Conservation (phyloP, 2,113 vertebrate genomes). For the Megaleporinus macrocephalus region DNA sequence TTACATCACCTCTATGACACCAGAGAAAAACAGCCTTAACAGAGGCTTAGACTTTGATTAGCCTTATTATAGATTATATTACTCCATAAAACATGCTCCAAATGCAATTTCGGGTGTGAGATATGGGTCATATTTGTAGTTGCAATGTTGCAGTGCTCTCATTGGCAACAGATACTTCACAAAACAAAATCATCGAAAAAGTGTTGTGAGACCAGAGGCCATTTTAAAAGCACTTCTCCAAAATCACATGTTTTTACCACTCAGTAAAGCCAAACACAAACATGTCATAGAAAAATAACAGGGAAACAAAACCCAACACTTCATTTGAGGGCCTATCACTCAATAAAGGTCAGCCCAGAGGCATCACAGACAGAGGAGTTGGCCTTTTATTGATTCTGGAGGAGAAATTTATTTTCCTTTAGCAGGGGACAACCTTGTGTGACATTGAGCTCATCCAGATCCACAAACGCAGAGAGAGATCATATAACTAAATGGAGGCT, state of each 20-base stretch:
- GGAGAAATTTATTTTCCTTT: conserved; percentile 52
- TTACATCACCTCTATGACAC: too few relatives aligned
- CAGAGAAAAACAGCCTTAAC: too few relatives aligned
- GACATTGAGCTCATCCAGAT: conserved; percentile 47
- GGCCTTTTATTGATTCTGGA: conserved; percentile 55
- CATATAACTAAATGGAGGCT: conserved; percentile 58
- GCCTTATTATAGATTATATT: neutral
- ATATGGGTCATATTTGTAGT: neutral
- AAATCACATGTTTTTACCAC: neutral
- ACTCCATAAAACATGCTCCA: neutral
- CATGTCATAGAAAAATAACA: neutral
- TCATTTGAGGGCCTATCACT: conserved; percentile 26
- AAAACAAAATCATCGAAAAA: neutral
- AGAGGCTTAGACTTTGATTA: too few relatives aligned
- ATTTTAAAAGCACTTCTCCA: neutral
- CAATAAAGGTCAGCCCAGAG: conserved; percentile 46
- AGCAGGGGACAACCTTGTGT: conserved; percentile 41
- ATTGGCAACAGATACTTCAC: neutral
- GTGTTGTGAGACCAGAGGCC: neutral
- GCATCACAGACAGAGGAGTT: conserved; percentile 34
- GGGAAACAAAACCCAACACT: neutral
- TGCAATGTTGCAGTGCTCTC: neutral
- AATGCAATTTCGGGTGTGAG: too few relatives aligned
- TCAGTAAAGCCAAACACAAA: neutral
- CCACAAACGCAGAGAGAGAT: conserved; percentile 13